Base-by-base conservation (phyloP, 2,113 vertebrate genomes). In the Synodontis membranacea region DNA sequence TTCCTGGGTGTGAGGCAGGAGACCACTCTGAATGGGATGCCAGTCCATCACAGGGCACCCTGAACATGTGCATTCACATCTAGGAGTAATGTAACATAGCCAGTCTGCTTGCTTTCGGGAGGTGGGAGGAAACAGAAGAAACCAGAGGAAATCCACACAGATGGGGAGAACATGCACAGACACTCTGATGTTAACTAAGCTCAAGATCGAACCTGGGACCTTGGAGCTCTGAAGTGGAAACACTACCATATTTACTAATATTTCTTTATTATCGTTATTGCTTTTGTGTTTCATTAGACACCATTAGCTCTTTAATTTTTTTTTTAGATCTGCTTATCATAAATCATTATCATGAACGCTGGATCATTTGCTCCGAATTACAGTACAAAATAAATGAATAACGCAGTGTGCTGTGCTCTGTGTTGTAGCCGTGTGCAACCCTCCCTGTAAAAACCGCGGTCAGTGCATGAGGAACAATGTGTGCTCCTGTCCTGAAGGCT, bases 371-470 rank as follows among this genome's bases (percentile, higher is more conserved):
- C 4, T 72, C 37, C 42, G 68, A 17, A 4, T 5, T 23, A 42
- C 15, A 68, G 19, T 75, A 75, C 11, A 74, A 74, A 44, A 74
- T 72, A 44, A 17, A 42, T 0, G 0, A 34, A 52, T 52, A 50
- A 78, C 50, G n/a, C 17, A 34, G 6, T 21, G n/a, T 37, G 14
- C 15, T 80, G 21, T 85, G 56, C 84, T 58, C 56, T 94, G 56
- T 94, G 93, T 87, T 46, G 48, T 91, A 98, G 97, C 97, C 72
- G 88, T 98, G 52, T 98, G 97, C 94, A 96, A 91, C 37, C 97
- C 97, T 0, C 95, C 96, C 2, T 99, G 97, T 93, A 98, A 97
- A 93, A 98, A 99, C 0, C 94, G 97, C 72, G 97, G 97, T 70
- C 96, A 95, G 34, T 98, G 97, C 75, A 93, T 95, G 94, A 97